Conservation (phyloP, 2,113 vertebrate genomes). For the Chaenogobius annularis region DNA sequence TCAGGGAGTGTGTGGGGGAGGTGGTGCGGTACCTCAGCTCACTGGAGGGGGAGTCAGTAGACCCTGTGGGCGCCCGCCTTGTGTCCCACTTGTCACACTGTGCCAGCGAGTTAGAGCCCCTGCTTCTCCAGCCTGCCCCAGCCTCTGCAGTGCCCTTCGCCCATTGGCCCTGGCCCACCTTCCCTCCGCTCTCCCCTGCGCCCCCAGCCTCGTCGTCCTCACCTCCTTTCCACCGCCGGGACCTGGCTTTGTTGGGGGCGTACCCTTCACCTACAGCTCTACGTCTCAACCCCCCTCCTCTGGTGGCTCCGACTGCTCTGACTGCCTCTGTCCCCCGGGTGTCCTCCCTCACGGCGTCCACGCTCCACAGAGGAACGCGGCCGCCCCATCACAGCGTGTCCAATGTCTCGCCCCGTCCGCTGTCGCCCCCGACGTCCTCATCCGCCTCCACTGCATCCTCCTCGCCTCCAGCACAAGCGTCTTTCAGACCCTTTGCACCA, state of each 20-base stretch:
- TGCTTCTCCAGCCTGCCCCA: slow-evolving; percentile 65
- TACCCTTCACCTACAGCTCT: slow-evolving; percentile 76
- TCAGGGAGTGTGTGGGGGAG: slow-evolving; percentile 92
- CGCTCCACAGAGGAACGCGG: slow-evolving; percentile 60
- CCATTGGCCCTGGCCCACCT: slow-evolving; percentile 88
- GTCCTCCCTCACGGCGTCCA: slow-evolving; percentile 62
- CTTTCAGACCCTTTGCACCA: slow-evolving; percentile 78
- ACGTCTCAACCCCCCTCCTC: slow-evolving; percentile 69
- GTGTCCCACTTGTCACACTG: slow-evolving; percentile 93
- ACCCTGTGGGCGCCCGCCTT: slow-evolving; percentile 87
- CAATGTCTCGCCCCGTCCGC: slow-evolving; percentile 67
- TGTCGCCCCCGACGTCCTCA: slow-evolving; percentile 56
- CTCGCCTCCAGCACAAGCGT: slow-evolving; percentile 56
- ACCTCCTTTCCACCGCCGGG: slow-evolving; percentile 69
- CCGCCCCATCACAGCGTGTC: slow-evolving; percentile 75
- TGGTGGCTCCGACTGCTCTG: slow-evolving; percentile 66
- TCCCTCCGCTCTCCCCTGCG: slow-evolving; percentile 74
- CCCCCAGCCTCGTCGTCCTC: slow-evolving; percentile 70
- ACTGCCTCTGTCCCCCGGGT: slow-evolving; percentile 61
- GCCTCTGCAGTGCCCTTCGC: slow-evolving; percentile 79
- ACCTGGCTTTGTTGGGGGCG: slow-evolving; percentile 78
- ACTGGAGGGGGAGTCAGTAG: slow-evolving; percentile 83
- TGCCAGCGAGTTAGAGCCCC: slow-evolving; percentile 88
- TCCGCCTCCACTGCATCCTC: slow-evolving; percentile 54
- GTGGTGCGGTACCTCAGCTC: slow-evolving; percentile 90